Base-by-base conservation (phyloP, 2,113 vertebrate species). In the Zingel zingel region DNA sequence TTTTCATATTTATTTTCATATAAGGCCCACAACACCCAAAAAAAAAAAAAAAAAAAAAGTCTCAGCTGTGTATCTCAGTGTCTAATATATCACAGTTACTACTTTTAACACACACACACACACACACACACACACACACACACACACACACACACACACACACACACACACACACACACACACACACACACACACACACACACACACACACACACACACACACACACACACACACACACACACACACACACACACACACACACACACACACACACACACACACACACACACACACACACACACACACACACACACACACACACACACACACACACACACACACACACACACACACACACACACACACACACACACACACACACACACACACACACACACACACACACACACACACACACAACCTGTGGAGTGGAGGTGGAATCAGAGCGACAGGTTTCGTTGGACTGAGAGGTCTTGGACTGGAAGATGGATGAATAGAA, bases 401-500 rank as follows among this genome's bases (percentile, higher is more conserved):
- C 25, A 25, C 25, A 33, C 5, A 33, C 5, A 36, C 33, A 36
- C 33, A 36, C 33, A 36, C 33, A 30, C 27, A 64, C 33, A 57
- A 95, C 92, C 92, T 91, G 88, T 78, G 85, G 88, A 1, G 71
- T 72, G 9, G 87, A 81, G 8, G 27, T 71, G 6, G 94, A 88
- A n/a, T 62, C 54, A 16, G 73, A 39, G 45, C 69, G 66, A 1
- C 57, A 14, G 54, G 47, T 51, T 84, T 79, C 82, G 56, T 83
- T 53, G 18, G 77, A 36, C 54, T 83, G 86, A 13, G 89, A 85
- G 3, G 76, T 85, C 61, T 92, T 91, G 9, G 91, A 77, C 27
- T 90, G 64, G 0, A 99, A 99, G 87, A 99, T 95, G 78, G 92
- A 86, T 0, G 88, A 11, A 1, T 98, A 98, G 95, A 97, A 98